phyloP scores from a whole-genome alignment of 2,888 invertebrate genomes.

The Steinernema hermaphroditum region DNA sequence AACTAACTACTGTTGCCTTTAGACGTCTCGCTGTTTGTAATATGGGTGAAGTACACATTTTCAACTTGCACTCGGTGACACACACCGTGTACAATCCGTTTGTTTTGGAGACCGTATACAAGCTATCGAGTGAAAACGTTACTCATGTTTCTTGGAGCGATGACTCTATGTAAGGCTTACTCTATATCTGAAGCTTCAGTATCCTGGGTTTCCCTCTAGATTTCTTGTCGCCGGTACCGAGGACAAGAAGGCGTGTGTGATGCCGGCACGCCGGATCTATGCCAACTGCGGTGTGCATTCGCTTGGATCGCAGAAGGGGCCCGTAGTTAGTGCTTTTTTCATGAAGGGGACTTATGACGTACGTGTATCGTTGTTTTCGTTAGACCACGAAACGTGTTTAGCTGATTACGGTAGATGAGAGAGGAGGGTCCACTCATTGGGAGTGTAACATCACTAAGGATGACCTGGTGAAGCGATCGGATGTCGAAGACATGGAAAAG shows the following conservation, averaged over 20 bases:
- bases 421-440: slow-evolving; percentile 57
- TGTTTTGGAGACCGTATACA: slow-evolving; percentile 33
- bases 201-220: slow-evolving; percentile 64
- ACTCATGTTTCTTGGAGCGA: slow-evolving; percentile 88
- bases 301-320: slow-evolving; percentile 82
- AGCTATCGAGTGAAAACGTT: slow-evolving; percentile 81
- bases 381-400: slow-evolving; percentile 39
- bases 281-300: slow-evolving; percentile 78
- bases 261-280: slow-evolving; percentile 75
- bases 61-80: background rate
- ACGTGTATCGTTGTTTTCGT: background rate
- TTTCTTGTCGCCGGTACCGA: slow-evolving; percentile 86
- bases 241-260: slow-evolving; percentile 81
- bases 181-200: slow-evolving; percentile 14
- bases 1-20: slow-evolving; percentile 29
- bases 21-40: slow-evolving; percentile 46
- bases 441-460: slow-evolving; percentile 46
- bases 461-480: slow-evolving; percentile 45
- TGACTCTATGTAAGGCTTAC: slow-evolving; percentile 76
- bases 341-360: slow-evolving; percentile 83
- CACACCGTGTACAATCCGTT: slow-evolving; percentile 35
- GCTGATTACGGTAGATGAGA: slow-evolving; percentile 57
- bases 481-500: slow-evolving; percentile 29
- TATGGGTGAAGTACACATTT: slow-evolving; percentile 39
- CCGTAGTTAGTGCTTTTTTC: slow-evolving; percentile 84